Evolutionary conservation across 1,140 invertebrate species (phyloP).

Genomic region (Maconellicoccus hirsutus): DNA sequence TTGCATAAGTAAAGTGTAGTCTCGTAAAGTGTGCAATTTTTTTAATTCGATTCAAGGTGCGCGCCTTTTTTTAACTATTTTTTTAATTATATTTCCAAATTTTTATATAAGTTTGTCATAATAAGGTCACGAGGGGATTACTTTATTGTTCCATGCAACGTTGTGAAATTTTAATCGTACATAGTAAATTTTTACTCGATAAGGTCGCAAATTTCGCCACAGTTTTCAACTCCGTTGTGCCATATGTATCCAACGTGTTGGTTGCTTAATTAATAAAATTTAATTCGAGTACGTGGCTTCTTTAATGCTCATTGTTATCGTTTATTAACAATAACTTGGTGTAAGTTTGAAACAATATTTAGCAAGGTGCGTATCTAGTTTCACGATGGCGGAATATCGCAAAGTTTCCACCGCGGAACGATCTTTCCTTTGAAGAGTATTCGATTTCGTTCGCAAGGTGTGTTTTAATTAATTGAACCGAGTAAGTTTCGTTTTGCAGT

Average conservation of each 20-base stretch:
- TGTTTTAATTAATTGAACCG: not conserved
- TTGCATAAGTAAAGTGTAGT: not conserved
- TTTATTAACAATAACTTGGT: constrained; percentile 14
- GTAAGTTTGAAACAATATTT: not conserved
- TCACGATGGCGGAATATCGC: not conserved
- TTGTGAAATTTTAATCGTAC: too few species aligned
- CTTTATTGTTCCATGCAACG: too few species aligned
- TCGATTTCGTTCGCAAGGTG: not conserved
- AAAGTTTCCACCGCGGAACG: too few species aligned
- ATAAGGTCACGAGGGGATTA: too few species aligned
- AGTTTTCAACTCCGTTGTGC: not conserved
- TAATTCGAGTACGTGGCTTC: constrained; percentile 15
- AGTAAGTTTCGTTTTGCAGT: not conserved
- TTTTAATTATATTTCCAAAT: not conserved
- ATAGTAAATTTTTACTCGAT: too few species aligned
- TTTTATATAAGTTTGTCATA: too few species aligned
- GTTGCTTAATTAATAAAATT: constrained; percentile 20
- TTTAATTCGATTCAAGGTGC: not conserved
- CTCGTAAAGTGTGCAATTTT: not conserved
- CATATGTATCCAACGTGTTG: not conserved
- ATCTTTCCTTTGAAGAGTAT: not conserved
- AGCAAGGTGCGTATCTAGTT: not conserved
- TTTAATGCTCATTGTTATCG: constrained; percentile 21
- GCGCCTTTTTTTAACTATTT: not conserved
- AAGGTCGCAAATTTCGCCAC: too few species aligned